Evolutionary conservation across 2,113 vertebrate species (phyloP), one percentile per base, ranked within the genome.

Genomic region (Clarias macrocephalus): DNA sequence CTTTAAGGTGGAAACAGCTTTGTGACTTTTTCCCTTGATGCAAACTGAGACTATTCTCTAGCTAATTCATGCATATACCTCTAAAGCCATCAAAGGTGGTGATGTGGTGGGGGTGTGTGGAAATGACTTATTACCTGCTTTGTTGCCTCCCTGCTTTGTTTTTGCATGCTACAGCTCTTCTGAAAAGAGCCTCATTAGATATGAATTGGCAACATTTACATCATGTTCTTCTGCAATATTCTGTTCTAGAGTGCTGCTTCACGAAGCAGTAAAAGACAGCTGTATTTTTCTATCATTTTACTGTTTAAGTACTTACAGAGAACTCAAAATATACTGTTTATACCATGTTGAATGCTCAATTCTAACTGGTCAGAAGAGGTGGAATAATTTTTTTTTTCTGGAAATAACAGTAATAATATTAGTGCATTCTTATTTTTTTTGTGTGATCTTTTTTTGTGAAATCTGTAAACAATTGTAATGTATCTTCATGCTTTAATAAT

Each of bases 151-250:
- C 63, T 56, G 54, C 75, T 63, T 89, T 80, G 48, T 89, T 83
- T 80, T 89, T 84, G 81, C 81, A 33, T 80, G 56, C 65, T 82
- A 48, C 62, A 73, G 59, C 85, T 62, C 13, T 81, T 85, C 59
- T 57, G 59, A 84, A 89, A 73, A 13, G 81, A 52, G 10, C 15
- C 76, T 70, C 56, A 82, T 89, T 89, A 86, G 85, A 85, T 63
- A 85, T 88, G 16, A 76, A 85, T 85, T 70, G 42, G 33, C 18
- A 42, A 84, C 30, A 66, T 59, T 80, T 83, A 59, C 63, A 75
- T 37, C 73, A 75, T 52, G n/a, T 88, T 84, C 75, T 52, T 18
- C 30, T 19, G 56, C 37, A 77, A 5, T 3, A 3, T 30, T 33
- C 57, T 15, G 18, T 33, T 37, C 37, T 28, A 72, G n/a, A 52